A percentile compares a stretch with the other conserved stretches of the same genome.
Evolutionary conservation across 2,888 invertebrate genomes (phyloP).

Genomic region (Drosophila affinis): DNA sequence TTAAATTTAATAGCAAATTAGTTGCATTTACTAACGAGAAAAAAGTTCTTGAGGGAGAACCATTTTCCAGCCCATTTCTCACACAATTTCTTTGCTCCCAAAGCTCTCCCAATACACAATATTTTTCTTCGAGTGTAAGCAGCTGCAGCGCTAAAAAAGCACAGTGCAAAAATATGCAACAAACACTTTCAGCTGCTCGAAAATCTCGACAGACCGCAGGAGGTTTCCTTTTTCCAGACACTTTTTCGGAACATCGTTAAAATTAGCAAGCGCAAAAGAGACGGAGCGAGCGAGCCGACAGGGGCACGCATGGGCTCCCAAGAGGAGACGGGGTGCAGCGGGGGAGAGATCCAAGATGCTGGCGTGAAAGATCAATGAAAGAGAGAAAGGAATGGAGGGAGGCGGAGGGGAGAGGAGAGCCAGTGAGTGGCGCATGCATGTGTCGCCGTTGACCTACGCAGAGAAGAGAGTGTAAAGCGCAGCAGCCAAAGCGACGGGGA

Average conservation of each 20-base stretch:
- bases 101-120: not conserved
- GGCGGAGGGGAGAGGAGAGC: conserved; percentile 25
- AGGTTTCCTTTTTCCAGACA: conserved; percentile 66
- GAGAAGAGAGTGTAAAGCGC: conserved; percentile 59
- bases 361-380: conserved; percentile 76
- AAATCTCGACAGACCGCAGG: conserved; percentile 81
- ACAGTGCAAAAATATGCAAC: not conserved
- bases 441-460: conserved; percentile 82
- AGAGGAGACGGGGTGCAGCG: conserved; percentile 21
- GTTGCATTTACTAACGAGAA: conserved; percentile 11
- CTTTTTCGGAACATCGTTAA: conserved; percentile 63
- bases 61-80: not conserved
- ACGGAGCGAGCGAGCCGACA: not conserved
- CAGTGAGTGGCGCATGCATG: conserved; percentile 68
- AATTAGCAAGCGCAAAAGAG: conserved; percentile 65
- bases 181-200: conserved; percentile 63
- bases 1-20: conserved; percentile 7
- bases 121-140: not conserved
- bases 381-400: conserved; percentile 37
- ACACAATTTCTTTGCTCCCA: not conserved
- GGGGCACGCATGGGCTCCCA: conserved; percentile 9
- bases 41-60: too few species aligned
- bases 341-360: conserved; percentile 44
- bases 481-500: conserved; percentile 30
- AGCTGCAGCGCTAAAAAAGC: conserved; percentile 16